Base-by-base conservation (phyloP, 2,888 invertebrate species). In the Sarcophaga caerulescens region DNA sequence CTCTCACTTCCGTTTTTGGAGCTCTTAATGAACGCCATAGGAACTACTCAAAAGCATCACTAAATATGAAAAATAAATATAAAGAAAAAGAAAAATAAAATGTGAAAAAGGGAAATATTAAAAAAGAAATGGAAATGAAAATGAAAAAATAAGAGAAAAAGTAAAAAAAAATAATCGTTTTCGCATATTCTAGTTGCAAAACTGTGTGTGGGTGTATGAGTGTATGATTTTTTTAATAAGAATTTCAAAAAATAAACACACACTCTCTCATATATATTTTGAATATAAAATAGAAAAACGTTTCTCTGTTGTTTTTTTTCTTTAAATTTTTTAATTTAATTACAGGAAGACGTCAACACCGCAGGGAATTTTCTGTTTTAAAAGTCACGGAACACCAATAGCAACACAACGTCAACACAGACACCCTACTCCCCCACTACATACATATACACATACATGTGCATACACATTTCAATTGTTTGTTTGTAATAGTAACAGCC, bases 261-360 rank as follows among this genome's bases (percentile, higher is more conserved):
- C 14, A 47, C 17, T 57, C 45, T 60, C 25, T 73, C 17, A 19
- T 52, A 57, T 8, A 19, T 66, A 66, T 6, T 4, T 11, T n/a
- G 59, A 23, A 25, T 23, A 47, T 47, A 65, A 17, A 21, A 77
- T 47, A 52, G 25, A 73, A 83, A 78, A 68, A 59, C 44, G 35
- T 35, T 35, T 35, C 35, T 35, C 8, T 35, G 35, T 10, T 5
- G 5, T 73, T 85, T 85, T 81, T 81, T 47, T 85, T 83, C 84
- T 85, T 73, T 74, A 6, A 70, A 85, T 85, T 88, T 87, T 87
- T 85, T 88, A 88, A 88, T 88, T 88, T 88, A 88, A 88, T 88
- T 88, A 88, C 81, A 87, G 84, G 81, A 88, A 85, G 85, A 88
- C 84, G 87, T 82, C 87, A 84, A 85, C 88, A 84, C 88, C 87